phyloP scores from a whole-genome alignment of 2,113 vertebrate species.

The Leptodactylus fuscus region DNA sequence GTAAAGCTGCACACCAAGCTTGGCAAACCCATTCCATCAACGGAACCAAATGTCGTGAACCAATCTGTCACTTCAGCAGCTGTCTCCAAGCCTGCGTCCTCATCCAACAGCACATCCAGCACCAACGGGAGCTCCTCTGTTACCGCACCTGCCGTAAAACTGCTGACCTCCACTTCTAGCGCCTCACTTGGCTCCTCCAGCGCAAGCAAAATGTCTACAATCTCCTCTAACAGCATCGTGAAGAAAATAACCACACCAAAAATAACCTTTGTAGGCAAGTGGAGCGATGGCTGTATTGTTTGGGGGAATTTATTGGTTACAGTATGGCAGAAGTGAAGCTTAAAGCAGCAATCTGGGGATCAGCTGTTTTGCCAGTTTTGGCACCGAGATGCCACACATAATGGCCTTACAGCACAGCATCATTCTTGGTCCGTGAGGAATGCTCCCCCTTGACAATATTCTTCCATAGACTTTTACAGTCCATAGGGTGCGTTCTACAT shows the following conservation, averaged over 20 bases:
- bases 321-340: too few relatives aligned
- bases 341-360: too few relatives aligned
- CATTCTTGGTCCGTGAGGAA: too few relatives aligned
- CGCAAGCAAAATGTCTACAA: slow-evolving; percentile 73
- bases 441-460: too few relatives aligned
- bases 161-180: slow-evolving; percentile 75
- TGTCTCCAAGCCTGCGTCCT: slow-evolving; percentile 80
- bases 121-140: slow-evolving; percentile 78
- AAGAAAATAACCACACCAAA: slow-evolving; percentile 95
- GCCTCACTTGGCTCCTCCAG: slow-evolving; percentile 75
- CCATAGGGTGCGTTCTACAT: too few relatives aligned
- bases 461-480: too few relatives aligned
- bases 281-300: slow-evolving; percentile 16
- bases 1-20: slow-evolving; percentile 98
- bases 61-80: slow-evolving; percentile 85
- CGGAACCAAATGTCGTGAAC: slow-evolving; percentile 92
- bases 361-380: too few relatives aligned
- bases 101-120: slow-evolving; percentile 79
- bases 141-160: slow-evolving; percentile 76
- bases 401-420: too few relatives aligned
- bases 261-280: slow-evolving; percentile 98
- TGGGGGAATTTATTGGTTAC: too few relatives aligned
- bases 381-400: too few relatives aligned
- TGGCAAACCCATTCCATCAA: slow-evolving; percentile 97
- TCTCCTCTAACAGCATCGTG: slow-evolving; percentile 75